Percentiles rank a stretch among this genome's conserved stretches.
These are phyloP conservation scores for Tetramorium parvispinum DNA, from an alignment of 1,140 invertebrate species.

Conservation along the genomic window DNA sequence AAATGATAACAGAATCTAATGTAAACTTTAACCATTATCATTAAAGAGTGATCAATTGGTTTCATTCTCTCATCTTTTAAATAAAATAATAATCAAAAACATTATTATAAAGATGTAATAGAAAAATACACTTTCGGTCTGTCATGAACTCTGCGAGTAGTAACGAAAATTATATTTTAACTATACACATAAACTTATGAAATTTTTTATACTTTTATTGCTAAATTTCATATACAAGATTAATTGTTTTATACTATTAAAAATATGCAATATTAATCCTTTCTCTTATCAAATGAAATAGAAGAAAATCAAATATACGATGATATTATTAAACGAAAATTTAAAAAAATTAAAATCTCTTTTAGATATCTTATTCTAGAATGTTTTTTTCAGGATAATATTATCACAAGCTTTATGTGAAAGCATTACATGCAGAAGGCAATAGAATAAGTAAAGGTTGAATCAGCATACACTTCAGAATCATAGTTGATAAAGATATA, in stretches of 20 bases:
- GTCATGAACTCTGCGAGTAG: too few species aligned
- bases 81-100: too few species aligned
- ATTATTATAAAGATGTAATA: too few species aligned
- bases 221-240: not conserved
- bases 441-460: not conserved
- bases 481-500: not conserved
- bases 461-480: not conserved
- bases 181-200: not conserved
- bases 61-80: too few species aligned
- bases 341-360: not conserved
- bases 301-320: not conserved
- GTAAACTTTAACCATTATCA: too few species aligned
- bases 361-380: conserved; percentile 49
- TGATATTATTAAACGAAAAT: not conserved
- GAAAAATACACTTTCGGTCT: too few species aligned
- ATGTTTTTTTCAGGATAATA: conserved; percentile 42
- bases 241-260: not conserved
- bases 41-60: too few species aligned
- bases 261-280: not conserved
- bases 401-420: conserved; percentile 24
- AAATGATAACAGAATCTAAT: too few species aligned
- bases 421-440: not conserved
- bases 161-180: too few species aligned
- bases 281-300: not conserved
- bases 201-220: not conserved